phyloP scores from a whole-genome alignment of 2,888 invertebrate genomes.

The Dicroscelio sp. region DNA sequence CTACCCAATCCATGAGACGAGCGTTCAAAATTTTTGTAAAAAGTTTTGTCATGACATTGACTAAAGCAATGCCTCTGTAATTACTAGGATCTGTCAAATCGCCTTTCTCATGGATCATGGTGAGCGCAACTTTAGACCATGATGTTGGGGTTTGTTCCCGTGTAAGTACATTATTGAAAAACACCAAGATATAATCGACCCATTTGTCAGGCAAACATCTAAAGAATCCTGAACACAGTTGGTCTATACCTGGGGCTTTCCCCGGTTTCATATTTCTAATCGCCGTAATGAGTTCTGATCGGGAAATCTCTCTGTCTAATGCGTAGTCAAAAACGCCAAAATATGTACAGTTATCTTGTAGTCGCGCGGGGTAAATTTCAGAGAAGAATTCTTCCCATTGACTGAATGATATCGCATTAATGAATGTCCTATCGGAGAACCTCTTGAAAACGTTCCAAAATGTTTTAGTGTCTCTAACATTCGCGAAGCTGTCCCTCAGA shows the following conservation, averaged over 20 bases:
- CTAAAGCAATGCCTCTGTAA: slow-evolving; percentile 34
- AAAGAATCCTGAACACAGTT: slow-evolving; percentile 55
- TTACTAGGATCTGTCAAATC: slow-evolving; percentile 14
- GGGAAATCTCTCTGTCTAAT: not conserved
- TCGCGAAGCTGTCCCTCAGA: not conserved
- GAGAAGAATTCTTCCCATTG: slow-evolving; percentile 6
- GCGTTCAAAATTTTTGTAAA: slow-evolving; percentile 50
- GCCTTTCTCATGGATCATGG: slow-evolving; percentile 34
- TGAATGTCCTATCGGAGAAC: not conserved
- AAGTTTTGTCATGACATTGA: slow-evolving; percentile 39
- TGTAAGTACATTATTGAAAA: slow-evolving; percentile 59
- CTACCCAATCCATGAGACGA: slow-evolving; percentile 19
- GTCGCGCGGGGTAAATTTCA: not conserved
- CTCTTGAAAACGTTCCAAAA: not conserved
- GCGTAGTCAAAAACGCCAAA: not conserved
- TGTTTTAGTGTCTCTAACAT: not conserved
- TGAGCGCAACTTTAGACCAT: slow-evolving; percentile 40
- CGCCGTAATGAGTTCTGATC: not conserved
- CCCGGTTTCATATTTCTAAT: slow-evolving; percentile 29
- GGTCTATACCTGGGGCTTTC: slow-evolving; percentile 63
- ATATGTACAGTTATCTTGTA: not conserved
- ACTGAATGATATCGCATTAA: not conserved
- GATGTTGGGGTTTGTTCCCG: slow-evolving; percentile 24
- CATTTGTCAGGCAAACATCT: slow-evolving; percentile 50
- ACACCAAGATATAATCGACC: slow-evolving; percentile 20